phyloP scores from a whole-genome alignment of 2,113 vertebrate genomes.

The Notarius lentiginosus region DNA sequence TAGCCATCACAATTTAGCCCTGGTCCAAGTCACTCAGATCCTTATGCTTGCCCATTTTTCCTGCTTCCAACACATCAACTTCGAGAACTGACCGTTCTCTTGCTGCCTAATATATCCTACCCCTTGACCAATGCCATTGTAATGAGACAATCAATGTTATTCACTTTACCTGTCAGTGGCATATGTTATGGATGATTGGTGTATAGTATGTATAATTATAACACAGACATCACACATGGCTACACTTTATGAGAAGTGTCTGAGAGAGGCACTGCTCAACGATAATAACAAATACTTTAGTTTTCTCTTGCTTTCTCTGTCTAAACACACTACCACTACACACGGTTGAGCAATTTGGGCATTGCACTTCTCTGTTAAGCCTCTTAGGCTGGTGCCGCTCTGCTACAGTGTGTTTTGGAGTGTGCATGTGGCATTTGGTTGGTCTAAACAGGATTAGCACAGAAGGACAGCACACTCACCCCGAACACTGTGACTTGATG shows the following conservation, averaged over 20 bases:
- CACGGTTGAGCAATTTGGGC: constrained; percentile 17
- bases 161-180: too few species aligned
- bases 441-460: constrained; percentile 43
- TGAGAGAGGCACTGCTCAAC: background rate
- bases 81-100: too few species aligned
- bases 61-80: too few species aligned
- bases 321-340: background rate
- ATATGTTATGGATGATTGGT: too few species aligned
- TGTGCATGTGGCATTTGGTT: constrained; percentile 39
- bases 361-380: constrained; percentile 41
- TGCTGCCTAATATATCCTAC: too few species aligned
- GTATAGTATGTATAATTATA: too few species aligned
- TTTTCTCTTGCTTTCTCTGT: background rate
- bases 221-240: too few species aligned
- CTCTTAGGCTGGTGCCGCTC: constrained; percentile 40
- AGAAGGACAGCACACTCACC: constrained; percentile 17
- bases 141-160: too few species aligned
- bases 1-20: too few species aligned
- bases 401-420: constrained; percentile 40
- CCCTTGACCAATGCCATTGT: too few species aligned
- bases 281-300: constrained; percentile 29
- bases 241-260: background rate
- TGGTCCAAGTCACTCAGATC: too few species aligned
- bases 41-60: too few species aligned
- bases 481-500: constrained; percentile 1